Evolutionary conservation across 2,888 invertebrate species (phyloP).

Genomic region (Mechanitis messenoides): DNA sequence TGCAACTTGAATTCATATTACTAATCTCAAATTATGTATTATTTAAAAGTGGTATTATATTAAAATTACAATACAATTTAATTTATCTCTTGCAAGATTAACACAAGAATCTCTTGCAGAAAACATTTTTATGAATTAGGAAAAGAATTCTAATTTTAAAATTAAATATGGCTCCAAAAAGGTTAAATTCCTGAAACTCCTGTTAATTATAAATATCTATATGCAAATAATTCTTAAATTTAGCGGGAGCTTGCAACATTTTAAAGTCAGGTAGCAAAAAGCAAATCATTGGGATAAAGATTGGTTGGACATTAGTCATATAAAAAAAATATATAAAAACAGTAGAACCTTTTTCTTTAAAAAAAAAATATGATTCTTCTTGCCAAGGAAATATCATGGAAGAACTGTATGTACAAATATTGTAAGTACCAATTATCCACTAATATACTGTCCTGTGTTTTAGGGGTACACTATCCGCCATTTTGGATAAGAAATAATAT

Average conservation of each 20-base stretch:
- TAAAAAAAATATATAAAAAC: too few species aligned
- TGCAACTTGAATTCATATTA: slow-evolving; percentile 36
- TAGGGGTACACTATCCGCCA: too few species aligned
- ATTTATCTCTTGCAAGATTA: background rate
- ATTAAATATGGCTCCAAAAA: background rate
- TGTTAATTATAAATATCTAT: background rate
- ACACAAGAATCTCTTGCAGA: background rate
- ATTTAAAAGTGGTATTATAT: background rate
- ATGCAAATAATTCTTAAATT: slow-evolving; percentile 2
- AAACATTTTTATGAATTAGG: background rate
- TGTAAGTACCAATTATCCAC: too few species aligned
- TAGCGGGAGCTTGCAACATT: slow-evolving; percentile 5
- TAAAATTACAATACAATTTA: background rate
- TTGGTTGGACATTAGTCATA: too few species aligned
- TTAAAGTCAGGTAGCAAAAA: slow-evolving; percentile 4
- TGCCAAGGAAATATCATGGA: too few species aligned
- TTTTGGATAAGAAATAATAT: too few species aligned
- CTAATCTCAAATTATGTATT: slow-evolving; percentile 29
- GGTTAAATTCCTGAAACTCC: background rate
- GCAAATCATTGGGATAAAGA: background rate
- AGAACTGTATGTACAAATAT: too few species aligned
- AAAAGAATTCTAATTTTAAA: background rate
- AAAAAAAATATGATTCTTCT: too few species aligned
- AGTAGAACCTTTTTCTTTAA: too few species aligned
- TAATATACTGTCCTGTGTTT: too few species aligned